These are phyloP conservation scores for Rhogogaster chlorosoma DNA, from an alignment of 2,888 invertebrate genomes.

Conservation along the genomic window DNA sequence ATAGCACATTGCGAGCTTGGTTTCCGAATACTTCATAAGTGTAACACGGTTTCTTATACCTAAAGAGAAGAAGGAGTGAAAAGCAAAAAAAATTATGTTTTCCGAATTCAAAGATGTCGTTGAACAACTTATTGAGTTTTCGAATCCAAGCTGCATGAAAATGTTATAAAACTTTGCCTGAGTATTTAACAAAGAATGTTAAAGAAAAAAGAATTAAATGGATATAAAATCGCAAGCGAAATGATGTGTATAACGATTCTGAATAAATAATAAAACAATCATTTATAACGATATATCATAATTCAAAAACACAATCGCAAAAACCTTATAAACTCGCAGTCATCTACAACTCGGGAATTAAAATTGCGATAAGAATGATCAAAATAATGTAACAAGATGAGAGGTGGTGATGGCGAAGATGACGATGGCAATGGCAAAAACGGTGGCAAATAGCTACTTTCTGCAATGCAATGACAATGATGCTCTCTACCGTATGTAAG, in stretches of 20 bases:
- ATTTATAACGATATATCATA: background rate
- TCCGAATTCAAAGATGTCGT: background rate
- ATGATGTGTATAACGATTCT: background rate
- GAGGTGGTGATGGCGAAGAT: slow-evolving; percentile 43
- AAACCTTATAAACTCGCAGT: background rate
- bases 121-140: background rate
- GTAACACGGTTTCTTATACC: background rate
- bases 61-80: background rate
- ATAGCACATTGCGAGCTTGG: slow-evolving; percentile 1
- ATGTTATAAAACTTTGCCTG: background rate
- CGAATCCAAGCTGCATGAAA: slow-evolving; percentile 8
- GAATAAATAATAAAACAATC: background rate
- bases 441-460: background rate
- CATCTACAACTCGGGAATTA: background rate
- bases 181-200: background rate
- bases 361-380: slow-evolving; percentile 1
- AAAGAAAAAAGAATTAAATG: background rate
- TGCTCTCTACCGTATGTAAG: slow-evolving; percentile 27
- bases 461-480: background rate
- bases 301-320: background rate
- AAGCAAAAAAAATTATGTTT: background rate
- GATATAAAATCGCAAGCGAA: slow-evolving; percentile 21
- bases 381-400: slow-evolving; percentile 35
- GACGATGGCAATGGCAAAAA: slow-evolving; percentile 47
- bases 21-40: background rate